Percentiles rank a stretch among this genome's conserved stretches.
These are phyloP conservation scores for Scaptomyza tumidula DNA, from an alignment of 2,888 invertebrate species.

Conservation along the genomic window DNA sequence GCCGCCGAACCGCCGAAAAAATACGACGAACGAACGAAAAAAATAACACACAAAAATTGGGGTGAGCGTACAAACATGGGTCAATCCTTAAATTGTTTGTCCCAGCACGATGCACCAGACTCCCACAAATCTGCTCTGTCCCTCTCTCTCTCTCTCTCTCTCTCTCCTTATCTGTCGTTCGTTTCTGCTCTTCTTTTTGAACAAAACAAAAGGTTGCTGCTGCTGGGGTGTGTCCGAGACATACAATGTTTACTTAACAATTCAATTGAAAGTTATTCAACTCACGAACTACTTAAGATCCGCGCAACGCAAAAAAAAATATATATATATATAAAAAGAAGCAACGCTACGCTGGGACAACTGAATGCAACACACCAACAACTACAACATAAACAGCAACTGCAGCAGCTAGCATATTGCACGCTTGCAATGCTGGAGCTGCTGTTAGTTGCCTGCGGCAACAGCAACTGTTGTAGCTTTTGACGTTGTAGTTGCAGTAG, in stretches of 20 bases:
- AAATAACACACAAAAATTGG: slow-evolving; percentile 15
- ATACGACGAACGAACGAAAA: not conserved
- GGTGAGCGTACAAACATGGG: slow-evolving; percentile 28
- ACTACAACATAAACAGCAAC: slow-evolving; percentile 37
- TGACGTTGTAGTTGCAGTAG: slow-evolving; percentile 66
- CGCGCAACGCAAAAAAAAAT: slow-evolving; percentile 58
- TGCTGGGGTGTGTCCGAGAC: slow-evolving; percentile 73
- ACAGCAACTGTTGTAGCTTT: slow-evolving; percentile 32
- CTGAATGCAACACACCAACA: slow-evolving; percentile 37
- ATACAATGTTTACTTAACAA: slow-evolving; percentile 81
- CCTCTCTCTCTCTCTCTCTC: not conserved
- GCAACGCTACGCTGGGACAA: slow-evolving; percentile 72
- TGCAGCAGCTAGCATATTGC: slow-evolving; percentile 61
- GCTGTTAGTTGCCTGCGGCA: slow-evolving; percentile 43
- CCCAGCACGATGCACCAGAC: slow-evolving; percentile 59
- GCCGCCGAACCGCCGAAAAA: slow-evolving; percentile 12
- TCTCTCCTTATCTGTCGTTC: not conserved
- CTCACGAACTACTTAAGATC: slow-evolving; percentile 81
- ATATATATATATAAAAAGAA: slow-evolving; percentile 30
- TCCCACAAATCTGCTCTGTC: slow-evolving; percentile 28
- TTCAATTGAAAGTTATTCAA: slow-evolving; percentile 82
- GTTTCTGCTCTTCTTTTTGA: slow-evolving; percentile 32
- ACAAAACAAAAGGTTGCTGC: slow-evolving; percentile 64
- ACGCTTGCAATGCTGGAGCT: slow-evolving; percentile 63
- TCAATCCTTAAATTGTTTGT: slow-evolving; percentile 75